Evolutionary conservation across 2,113 vertebrate species (phyloP).

Genomic region (Microtus ochrogaster): DNA sequence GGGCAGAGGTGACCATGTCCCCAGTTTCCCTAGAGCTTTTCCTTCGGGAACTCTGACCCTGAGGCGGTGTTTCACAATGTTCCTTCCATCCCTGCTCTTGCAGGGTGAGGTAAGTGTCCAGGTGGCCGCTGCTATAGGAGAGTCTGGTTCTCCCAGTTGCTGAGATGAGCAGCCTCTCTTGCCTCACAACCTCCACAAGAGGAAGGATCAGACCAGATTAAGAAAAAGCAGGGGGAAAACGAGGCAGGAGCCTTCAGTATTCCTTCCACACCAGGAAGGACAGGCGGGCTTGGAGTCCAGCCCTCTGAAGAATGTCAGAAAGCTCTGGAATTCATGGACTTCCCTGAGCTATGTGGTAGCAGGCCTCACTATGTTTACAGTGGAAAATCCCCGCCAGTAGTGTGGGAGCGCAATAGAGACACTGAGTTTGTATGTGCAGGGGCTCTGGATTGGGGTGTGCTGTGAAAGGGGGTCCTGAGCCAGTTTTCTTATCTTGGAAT

Average conservation of each 20-base stretch:
- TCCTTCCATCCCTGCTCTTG: neutral
- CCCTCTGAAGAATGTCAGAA: neutral
- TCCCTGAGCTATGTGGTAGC: neutral
- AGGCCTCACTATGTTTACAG: neutral
- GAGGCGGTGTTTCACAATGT: neutral
- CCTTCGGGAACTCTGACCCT: neutral
- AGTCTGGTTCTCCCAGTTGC: neutral
- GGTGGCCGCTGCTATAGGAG: neutral
- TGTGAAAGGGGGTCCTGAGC: neutral
- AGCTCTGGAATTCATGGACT: neutral
- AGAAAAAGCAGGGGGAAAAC: neutral
- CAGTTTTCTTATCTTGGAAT: neutral
- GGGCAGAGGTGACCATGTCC: neutral
- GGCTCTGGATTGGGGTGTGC: neutral
- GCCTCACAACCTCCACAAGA: neutral
- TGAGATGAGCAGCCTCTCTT: neutral
- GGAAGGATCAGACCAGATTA: neutral
- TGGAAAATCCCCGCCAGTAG: neutral
- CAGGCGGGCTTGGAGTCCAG: neutral
- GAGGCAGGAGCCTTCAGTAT: neutral
- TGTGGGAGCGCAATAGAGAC: neutral
- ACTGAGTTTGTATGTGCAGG: neutral
- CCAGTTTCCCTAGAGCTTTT: neutral
- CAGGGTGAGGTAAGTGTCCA: neutral
- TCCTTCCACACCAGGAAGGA: neutral